phyloP scores from a whole-genome alignment of 2,888 invertebrate species.

The Fragum sueziense region DNA sequence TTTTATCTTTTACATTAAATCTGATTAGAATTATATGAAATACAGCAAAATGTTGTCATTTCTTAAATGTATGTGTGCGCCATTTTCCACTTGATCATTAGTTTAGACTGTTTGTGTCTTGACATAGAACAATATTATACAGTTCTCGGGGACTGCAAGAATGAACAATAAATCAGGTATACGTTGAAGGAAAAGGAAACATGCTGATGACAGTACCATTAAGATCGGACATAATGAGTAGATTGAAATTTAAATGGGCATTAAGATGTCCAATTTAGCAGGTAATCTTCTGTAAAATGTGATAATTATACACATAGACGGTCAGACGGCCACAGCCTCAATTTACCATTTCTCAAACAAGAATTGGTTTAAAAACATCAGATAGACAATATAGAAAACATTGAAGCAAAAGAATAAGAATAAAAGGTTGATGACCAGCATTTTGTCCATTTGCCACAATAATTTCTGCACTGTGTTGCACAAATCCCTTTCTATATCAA shows the following conservation, averaged over 20 bases:
- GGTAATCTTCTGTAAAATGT: conserved; percentile 15
- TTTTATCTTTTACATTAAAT: no score
- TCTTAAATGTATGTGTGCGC: no score
- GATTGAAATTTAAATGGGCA: conserved; percentile 8
- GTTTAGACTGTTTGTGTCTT: no score
- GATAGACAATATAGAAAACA: background rate
- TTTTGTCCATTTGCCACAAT: background rate
- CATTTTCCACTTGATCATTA: no score
- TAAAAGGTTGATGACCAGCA: background rate
- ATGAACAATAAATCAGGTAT: no score
- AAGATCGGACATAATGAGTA: background rate
- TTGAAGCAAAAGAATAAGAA: background rate
- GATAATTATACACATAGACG: background rate
- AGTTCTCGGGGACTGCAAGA: no score
- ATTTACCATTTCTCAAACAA: background rate
- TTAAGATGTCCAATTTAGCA: background rate
- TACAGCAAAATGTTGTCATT: no score
- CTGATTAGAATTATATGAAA: no score
- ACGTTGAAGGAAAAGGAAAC: no score
- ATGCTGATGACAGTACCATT: background rate
- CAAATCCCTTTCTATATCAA: no score
- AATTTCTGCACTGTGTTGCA: no score
- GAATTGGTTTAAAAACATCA: background rate
- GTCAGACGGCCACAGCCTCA: background rate
- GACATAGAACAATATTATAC: no score